Percentiles rank a stretch among this genome's conserved stretches.
phyloP scores from a whole-genome alignment of 2,113 vertebrate species.

The Eudorcas thomsonii region DNA sequence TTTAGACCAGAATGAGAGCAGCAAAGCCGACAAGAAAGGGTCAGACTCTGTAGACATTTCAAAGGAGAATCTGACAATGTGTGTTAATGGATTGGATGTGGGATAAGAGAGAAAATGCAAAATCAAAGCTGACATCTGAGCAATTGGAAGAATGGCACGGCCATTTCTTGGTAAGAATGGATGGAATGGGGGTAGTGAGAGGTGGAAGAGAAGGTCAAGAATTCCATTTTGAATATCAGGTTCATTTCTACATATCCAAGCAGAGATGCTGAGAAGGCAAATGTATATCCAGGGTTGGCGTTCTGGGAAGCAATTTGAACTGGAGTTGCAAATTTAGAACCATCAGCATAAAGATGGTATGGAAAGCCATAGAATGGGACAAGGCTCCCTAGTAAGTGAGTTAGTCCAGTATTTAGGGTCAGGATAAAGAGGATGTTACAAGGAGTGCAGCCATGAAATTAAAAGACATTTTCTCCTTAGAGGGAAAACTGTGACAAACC shows the following conservation, averaged over 20 bases:
- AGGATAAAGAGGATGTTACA: not conserved
- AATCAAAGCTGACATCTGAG: not conserved
- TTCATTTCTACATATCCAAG: not conserved
- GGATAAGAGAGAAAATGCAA: not conserved
- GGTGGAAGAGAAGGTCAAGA: not conserved
- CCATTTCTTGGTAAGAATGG: not conserved
- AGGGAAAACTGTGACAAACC: not conserved
- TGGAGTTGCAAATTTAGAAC: not conserved
- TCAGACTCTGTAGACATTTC: not conserved
- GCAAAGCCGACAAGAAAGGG: not conserved
- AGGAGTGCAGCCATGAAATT: not conserved
- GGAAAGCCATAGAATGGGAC: not conserved
- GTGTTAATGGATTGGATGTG: not conserved
- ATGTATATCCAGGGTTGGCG: not conserved
- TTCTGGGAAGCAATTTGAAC: not conserved
- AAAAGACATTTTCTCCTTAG: not conserved
- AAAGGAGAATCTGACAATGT: not conserved
- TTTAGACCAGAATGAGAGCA: not conserved
- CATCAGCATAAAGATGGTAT: not conserved
- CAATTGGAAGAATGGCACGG: not conserved
- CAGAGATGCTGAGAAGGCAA: not conserved
- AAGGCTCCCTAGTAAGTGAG: not conserved
- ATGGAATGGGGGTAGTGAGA: not conserved
- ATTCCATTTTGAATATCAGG: not conserved
- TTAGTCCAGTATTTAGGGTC: not conserved